A percentile compares a stretch with the other conserved stretches of the same genome.
phyloP scores from a whole-genome alignment of 2,888 invertebrate species.

The Drosophila fungiperda region DNA sequence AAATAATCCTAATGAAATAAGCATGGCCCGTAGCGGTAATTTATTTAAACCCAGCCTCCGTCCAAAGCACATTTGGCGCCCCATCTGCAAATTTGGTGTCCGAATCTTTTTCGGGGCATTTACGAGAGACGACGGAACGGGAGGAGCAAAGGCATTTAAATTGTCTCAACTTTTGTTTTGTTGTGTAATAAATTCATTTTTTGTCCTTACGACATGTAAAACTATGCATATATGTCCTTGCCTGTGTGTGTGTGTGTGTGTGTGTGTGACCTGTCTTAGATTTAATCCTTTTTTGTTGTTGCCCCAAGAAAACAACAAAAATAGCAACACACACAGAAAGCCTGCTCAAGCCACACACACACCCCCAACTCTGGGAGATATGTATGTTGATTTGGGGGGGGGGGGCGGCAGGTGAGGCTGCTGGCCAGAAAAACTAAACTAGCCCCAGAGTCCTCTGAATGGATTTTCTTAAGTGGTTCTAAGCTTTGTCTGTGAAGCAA shows the following conservation, averaged over 20 bases:
- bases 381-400: conserved; percentile 78
- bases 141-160: conserved; percentile 69
- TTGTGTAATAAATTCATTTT: conserved; percentile 83
- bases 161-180: conserved; percentile 81
- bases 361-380: not conserved
- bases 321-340: conserved; percentile 36
- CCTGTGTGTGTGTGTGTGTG: conserved; percentile 10
- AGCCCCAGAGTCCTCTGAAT: conserved; percentile 69
- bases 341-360: conserved; percentile 25
- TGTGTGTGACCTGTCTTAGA: conserved; percentile 64
- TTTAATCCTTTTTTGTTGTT: conserved; percentile 80
- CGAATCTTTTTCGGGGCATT: conserved; percentile 28
- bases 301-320: conserved; percentile 31
- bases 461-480: conserved; percentile 84
- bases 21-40: conserved; percentile 82
- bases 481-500: conserved; percentile 83
- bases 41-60: conserved; percentile 70
- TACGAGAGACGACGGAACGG: not conserved
- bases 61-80: conserved; percentile 10
- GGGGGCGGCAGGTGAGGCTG: conserved; percentile 70
- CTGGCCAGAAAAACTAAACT: conserved; percentile 58
- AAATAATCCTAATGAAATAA: conserved; percentile 81
- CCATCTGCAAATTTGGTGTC: conserved; percentile 60
- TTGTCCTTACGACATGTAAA: conserved; percentile 73
- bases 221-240: conserved; percentile 56